Evolutionary conservation across 2,113 vertebrate genomes (phyloP).

Genomic region (Bujurquina vittata): DNA sequence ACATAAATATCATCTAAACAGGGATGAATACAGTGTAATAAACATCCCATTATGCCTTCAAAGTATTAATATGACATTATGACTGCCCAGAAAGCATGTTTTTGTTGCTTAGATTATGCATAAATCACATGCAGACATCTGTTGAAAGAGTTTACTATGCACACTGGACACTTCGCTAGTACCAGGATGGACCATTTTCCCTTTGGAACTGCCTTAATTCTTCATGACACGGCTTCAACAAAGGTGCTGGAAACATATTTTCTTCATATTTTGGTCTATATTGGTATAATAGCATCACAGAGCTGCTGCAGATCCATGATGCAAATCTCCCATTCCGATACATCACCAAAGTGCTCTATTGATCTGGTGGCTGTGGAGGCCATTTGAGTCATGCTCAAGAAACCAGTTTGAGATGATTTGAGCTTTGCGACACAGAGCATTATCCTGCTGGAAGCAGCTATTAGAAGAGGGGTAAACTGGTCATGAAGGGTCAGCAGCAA

Average conservation of each 20-base stretch:
- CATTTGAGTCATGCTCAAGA: neutral
- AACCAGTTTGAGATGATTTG: neutral
- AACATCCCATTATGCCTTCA: neutral
- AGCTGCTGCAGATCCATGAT: neutral
- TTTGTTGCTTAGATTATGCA: neutral
- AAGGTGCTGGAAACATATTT: neutral
- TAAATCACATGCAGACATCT: neutral
- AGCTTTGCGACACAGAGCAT: neutral
- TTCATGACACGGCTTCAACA: neutral
- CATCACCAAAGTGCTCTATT: neutral
- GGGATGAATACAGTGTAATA: neutral
- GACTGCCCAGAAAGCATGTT: neutral
- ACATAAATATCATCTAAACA: neutral
- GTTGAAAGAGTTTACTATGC: neutral
- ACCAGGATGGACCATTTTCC: neutral
- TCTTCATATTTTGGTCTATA: neutral
- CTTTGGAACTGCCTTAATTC: neutral
- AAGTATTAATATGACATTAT: neutral
- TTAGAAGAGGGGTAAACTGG: neutral
- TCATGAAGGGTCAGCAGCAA: too few relatives aligned
- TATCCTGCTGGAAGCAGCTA: neutral
- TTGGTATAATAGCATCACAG: neutral
- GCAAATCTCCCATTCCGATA: neutral
- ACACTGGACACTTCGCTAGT: neutral
- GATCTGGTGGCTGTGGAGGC: neutral